Evolutionary conservation across 2,113 vertebrate species (phyloP), one percentile per base, ranked within the genome.

Genomic region (Periophthalmus modestus): DNA sequence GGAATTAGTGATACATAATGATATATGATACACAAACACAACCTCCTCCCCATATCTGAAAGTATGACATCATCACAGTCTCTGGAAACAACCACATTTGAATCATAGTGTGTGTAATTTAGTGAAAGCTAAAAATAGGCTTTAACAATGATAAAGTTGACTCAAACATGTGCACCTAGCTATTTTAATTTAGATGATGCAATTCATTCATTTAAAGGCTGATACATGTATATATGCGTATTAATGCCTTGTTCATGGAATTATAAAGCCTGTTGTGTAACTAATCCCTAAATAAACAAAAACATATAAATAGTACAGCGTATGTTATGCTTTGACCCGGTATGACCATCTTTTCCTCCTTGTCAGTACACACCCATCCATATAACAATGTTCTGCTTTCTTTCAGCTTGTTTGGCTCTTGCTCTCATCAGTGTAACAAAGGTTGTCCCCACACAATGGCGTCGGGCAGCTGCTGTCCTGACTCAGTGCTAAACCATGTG

Each of bases 361-460:
- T 21, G 54, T 52, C 3, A 50, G 21, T 34, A 61, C 68, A 62
- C 19, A 34, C 43, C 34, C 55, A 39, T 73, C 66, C 28, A 16
- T 63, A 68, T 77, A 75, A 82, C 73, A 74, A 72, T 77, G 36
- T 82, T 71, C 34, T 0, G 3, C 68, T 52, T 72, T 61, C 28
- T 62, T 36, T 71, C 69, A 72, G 65, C 72, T 34, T 84, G 79
- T 87, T 86, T 75, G 71, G 55, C 28, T 68, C 55, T 77, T 81
- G 70, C 70, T 82, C 73, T 84, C 75, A 66, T 83, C 66, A 46
- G 73, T 19, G 62, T 70, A 75, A 82, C 79, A 84, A 81, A 90
- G 83, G 78, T 90, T 87, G 82, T 62, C 47, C 61, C 33, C 77
- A 88, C 77, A 88, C 86, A 90, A 85, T 85, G 79, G 73, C 61